A percentile compares a stretch with the other conserved stretches of the same genome.
phyloP scores from a whole-genome alignment of 2,797 vertebrate genomes.

The Manis pentadactyla region DNA sequence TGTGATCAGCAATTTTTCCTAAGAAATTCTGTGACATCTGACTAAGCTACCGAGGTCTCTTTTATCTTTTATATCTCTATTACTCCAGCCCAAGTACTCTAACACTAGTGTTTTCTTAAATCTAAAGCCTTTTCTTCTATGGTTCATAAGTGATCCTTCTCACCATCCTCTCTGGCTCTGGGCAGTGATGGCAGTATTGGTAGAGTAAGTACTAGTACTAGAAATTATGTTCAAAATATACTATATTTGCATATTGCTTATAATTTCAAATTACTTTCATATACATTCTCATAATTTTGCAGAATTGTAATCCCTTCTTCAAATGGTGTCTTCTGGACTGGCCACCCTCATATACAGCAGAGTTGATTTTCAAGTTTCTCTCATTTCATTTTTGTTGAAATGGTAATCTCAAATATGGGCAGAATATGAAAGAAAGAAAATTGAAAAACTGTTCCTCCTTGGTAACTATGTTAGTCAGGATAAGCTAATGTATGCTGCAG shows the following conservation, averaged over 20 bases:
- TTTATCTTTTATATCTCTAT: slow-evolving; percentile 19
- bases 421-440: not conserved
- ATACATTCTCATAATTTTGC: not conserved
- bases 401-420: slow-evolving; percentile 10
- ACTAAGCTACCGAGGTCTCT: slow-evolving; percentile 22
- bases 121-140: not conserved
- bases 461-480: not conserved
- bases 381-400: slow-evolving; percentile 14
- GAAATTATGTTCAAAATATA: slow-evolving; percentile 32
- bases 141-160: not conserved
- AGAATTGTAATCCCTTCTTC: not conserved
- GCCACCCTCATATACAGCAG: not conserved
- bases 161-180: not conserved
- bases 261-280: not conserved
- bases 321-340: not conserved
- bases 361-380: slow-evolving; percentile 8
- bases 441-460: not conserved
- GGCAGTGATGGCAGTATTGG: not conserved
- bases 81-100: not conserved
- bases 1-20: slow-evolving; percentile 20
- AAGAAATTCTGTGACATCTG: slow-evolving; percentile 10
- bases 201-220: not conserved
- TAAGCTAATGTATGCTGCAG: not conserved
- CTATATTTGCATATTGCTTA: not conserved
- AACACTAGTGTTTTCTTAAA: not conserved